Conservation (phyloP, 2,888 invertebrate genomes). For the Drosophila subsilvestris region DNA sequence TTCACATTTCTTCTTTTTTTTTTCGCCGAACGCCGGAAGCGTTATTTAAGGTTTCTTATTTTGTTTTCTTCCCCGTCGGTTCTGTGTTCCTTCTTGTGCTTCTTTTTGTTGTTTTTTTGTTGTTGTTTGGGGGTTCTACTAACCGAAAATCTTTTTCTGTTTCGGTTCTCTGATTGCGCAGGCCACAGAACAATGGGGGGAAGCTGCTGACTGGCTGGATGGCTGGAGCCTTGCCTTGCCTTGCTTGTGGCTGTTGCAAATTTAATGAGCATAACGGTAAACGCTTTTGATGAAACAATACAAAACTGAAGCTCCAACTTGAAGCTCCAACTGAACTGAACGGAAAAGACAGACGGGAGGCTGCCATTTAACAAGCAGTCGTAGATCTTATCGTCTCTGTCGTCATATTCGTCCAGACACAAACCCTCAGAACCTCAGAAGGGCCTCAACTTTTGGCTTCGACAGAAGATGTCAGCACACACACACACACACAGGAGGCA, state of each 20-base stretch:
- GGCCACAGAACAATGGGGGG: slow-evolving; percentile 39
- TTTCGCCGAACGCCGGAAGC: slow-evolving; percentile 78
- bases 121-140: slow-evolving; percentile 56
- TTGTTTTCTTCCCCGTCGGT: no score
- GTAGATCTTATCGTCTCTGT: slow-evolving; percentile 73
- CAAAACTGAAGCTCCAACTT: slow-evolving; percentile 9
- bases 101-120: slow-evolving; percentile 19
- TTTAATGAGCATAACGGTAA: slow-evolving; percentile 81
- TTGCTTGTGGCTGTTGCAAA: slow-evolving; percentile 49
- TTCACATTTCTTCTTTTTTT: no score
- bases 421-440: slow-evolving; percentile 41
- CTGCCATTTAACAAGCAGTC: slow-evolving; percentile 68
- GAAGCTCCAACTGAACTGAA: slow-evolving; percentile 43
- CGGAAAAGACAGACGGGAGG: slow-evolving; percentile 33
- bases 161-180: slow-evolving; percentile 32
- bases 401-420: slow-evolving; percentile 74
- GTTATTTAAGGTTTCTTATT: slow-evolving; percentile 56
- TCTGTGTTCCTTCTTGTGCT: slow-evolving; percentile 11
- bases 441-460: slow-evolving; percentile 19
- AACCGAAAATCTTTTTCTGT: slow-evolving; percentile 39
- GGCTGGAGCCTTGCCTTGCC: slow-evolving; percentile 6
- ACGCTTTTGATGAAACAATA: slow-evolving; percentile 76
- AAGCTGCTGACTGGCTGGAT: slow-evolving; percentile 16
- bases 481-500: neutral
- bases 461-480: slow-evolving; percentile 28